Evolutionary conservation across 2,888 invertebrate species (phyloP), one percentile per base, ranked within the genome.

Genomic region (Galeopsomyia nigrocyanea): DNA sequence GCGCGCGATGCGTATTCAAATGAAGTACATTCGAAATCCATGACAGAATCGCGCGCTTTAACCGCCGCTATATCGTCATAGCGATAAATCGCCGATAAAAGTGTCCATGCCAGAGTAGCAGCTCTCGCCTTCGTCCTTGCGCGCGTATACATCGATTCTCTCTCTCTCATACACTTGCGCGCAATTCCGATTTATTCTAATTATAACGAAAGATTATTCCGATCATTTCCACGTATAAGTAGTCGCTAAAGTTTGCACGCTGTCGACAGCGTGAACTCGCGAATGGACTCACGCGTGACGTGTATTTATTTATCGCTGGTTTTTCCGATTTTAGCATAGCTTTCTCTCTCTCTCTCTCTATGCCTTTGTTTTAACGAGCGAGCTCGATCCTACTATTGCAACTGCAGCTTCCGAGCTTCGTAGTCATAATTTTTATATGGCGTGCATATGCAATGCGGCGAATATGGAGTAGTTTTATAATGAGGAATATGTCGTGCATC

Each of bases 21-120:
- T 68, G 68, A 46, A 55, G 61, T 56, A 62, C 55, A 56, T 56
- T 22, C 68, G 68, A 62, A 68, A 62, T 62, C 62, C 49, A 68
- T 55, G 61, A 53, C 68, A 53, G 68, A 68, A 60, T 60, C 50
- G 21, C 65, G 39, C 39, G 39, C 26, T 39, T 21, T 51, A 17
- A 1, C 46, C 19, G 26, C 13, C 7, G 26, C 19, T 16, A 69
- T 57, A 63, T n/a, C 63, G 69, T 69, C 69, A 69, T 63, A 50
- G 57, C 62, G 57, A 69, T 69, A 69, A 69, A 69, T 69, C 69
- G 63, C 47, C 39, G 60, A 60, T 71, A 39, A 58, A 51, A 67
- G 9, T n/a, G n/a, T n/a, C 22, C 53, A 9, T 53, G 53, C 26
- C n/a, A n/a, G 26, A 26, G 26, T 26, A n/a, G n/a, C n/a, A n/a